Base-by-base conservation (phyloP, 2,797 vertebrate genomes). In the Sebastes trivittatus region DNA sequence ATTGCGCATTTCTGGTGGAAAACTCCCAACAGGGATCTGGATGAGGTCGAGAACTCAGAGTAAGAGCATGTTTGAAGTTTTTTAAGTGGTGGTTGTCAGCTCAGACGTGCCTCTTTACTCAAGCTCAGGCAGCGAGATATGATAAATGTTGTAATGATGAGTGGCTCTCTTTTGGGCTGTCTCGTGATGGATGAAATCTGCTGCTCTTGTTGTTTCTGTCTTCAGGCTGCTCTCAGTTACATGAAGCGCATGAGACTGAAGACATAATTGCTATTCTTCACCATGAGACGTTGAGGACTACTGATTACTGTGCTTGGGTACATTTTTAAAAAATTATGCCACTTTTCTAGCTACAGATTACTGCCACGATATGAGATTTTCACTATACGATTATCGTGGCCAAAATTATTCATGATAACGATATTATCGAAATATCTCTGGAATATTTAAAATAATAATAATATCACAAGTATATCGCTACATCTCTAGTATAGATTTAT, bases 41-140 rank as follows among this genome's bases (percentile, higher is more conserved):
- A 86, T 32, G 74, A 82, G 80, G 77, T 54, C 77, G 71, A 83
- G 75, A 77, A 80, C 81, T 60, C 55, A 20, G 68, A 18, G 60
- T 71, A 68, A 83, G 82, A 89, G 61, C 66, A 58, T 56, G 85
- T 87, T 88, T 89, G 91, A 91, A 79, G 81, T 38, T 76, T 72
- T 85, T 78, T 91, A 94, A 94, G 92, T 91, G 86, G 66, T 22
- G 87, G 88, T 87, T 93, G 90, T 94, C 90, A 91, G 78, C 32
- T 81, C 74, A 22, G 73, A 87, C 54, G n/a, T 69, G 71, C 76
- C 88, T 88, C 90, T 87, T 85, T 78, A 67, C 80, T 93, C 71
- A 54, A 72, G 78, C 78, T 78, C 38, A 83, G 64, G 88, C 85
- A 72, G 77, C 64, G 2, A 72, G 71, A 84, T 75, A 70, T 89